Percentiles rank a stretch among this genome's conserved stretches.
Conservation (phyloP, 2,888 invertebrate genomes). For the Rugalucina vietnamica region DNA sequence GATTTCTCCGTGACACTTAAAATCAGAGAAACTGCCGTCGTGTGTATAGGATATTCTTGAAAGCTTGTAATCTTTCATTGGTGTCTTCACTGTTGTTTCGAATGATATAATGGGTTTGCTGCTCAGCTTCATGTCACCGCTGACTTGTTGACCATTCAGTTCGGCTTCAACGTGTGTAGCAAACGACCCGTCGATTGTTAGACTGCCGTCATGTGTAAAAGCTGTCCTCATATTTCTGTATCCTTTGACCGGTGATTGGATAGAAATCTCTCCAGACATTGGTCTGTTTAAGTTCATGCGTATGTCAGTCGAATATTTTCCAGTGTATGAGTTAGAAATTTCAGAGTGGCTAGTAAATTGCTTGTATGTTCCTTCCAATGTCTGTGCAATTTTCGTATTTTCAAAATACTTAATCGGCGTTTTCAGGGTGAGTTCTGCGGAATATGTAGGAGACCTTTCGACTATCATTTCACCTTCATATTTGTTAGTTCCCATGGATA, state of each 20-base stretch:
- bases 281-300: conserved; percentile 2
- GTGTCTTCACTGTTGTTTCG: conserved; percentile 36
- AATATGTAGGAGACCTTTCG: conserved; percentile 20
- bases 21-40: conserved; percentile 38
- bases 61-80: conserved; percentile 21
- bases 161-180: conserved; percentile 30
- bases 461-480: conserved; percentile 27
- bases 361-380: conserved; percentile 28
- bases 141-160: conserved; percentile 10
- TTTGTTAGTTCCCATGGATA: conserved; percentile 13
- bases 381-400: conserved; percentile 19
- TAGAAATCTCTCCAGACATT: not conserved
- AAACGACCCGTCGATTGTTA: conserved; percentile 16
- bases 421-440: conserved; percentile 20
- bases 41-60: conserved; percentile 28
- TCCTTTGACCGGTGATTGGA: conserved; percentile 45
- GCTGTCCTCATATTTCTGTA: conserved; percentile 31
- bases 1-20: conserved; percentile 40
- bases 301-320: conserved; percentile 24
- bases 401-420: conserved; percentile 33
- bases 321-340: conserved; percentile 22
- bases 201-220: conserved; percentile 42
- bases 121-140: conserved; percentile 32
- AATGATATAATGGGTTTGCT: conserved; percentile 13
- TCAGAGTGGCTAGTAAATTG: conserved; percentile 35